Evolutionary conservation across 2,113 vertebrate genomes (phyloP).

Genomic region (Oreochromis aureus): DNA sequence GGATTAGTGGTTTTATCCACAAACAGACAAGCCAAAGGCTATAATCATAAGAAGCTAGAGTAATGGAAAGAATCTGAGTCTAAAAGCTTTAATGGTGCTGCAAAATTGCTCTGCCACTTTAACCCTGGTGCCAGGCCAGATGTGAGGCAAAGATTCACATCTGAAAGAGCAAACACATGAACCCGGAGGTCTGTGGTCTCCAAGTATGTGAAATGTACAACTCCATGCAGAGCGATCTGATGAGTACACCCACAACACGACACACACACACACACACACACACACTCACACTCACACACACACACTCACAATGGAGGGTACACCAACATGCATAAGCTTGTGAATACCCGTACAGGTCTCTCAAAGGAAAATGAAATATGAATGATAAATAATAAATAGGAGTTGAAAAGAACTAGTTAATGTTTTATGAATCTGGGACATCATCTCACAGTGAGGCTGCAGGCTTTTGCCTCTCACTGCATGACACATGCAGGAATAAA

Average conservation of each 20-base stretch:
- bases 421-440: conserved; percentile 77
- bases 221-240: conserved; percentile 25
- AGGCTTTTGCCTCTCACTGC: conserved; percentile 57
- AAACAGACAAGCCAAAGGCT: conserved; percentile 13
- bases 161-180: conserved; percentile 20
- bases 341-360: conserved; percentile 49
- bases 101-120: conserved; percentile 35
- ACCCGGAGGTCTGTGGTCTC: not conserved
- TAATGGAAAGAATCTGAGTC: conserved; percentile 33
- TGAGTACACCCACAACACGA: conserved; percentile 7
- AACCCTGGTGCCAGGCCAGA: conserved; percentile 30
- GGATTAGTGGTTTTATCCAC: not conserved
- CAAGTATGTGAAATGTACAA: conserved; percentile 16
- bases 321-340: conserved; percentile 27
- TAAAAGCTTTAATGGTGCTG: conserved; percentile 34
- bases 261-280: not conserved
- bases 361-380: conserved; percentile 66
- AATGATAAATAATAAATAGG: conserved; percentile 73
- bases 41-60: conserved; percentile 25
- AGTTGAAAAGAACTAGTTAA: conserved; percentile 72
- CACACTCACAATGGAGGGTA: not conserved
- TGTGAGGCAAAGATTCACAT: conserved; percentile 34
- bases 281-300: not conserved
- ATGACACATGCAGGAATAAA: conserved; percentile 59
- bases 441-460: conserved; percentile 68